Base-by-base conservation (phyloP, 2,113 vertebrate species). In the Oryctolagus cuniculus region DNA sequence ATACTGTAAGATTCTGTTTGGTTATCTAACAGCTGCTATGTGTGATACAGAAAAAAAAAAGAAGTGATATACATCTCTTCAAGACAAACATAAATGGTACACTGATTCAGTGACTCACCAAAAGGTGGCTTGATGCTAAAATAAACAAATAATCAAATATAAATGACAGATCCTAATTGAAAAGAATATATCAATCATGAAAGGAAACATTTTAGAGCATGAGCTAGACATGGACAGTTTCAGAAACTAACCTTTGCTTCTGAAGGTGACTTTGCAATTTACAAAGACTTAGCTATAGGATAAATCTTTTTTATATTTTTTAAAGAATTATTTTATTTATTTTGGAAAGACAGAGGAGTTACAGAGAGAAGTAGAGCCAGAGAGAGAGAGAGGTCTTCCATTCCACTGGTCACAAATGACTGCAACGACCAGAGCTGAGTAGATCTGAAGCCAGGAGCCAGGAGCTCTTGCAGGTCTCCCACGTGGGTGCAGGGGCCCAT, bases 111-210 rank as follows among this genome's bases (percentile, higher is more conserved):
- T 67, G 89, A 91, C 83, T 84, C 51, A 89, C 22, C 13, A 67
- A 75, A 83, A 0, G 7, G 4, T 86, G 6, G 44, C 12, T 88
- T 79, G 58, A 80, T 83, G 72, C 49, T 75, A 90, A 77, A 31
- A 92, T 82, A 95, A 92, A 55, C 21, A 78, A 53, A 85, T 87
- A 78, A 25, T 89, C 21, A 69, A 95, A 58, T 89, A 31, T 82
- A 87, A 90, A 74, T 91, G n/a, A 7, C n/a, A 13, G n/a, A 36
- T 31, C 8, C 67, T 91, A 24, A 7, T 29, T 93, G 31, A 75
- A 51, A 74, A 89, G 44, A 91, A 83, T 34, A 73, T 53, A 49
- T 21, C 24, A 85, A 16, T 84, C 44, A 74, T 81, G 69, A 93
- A 92, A 91, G 67, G 29, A 6, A 21, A 82, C 25, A 36, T 87